Base-by-base conservation (phyloP, 2,797 vertebrate species). In the Microctenopoma steveboyesi region DNA sequence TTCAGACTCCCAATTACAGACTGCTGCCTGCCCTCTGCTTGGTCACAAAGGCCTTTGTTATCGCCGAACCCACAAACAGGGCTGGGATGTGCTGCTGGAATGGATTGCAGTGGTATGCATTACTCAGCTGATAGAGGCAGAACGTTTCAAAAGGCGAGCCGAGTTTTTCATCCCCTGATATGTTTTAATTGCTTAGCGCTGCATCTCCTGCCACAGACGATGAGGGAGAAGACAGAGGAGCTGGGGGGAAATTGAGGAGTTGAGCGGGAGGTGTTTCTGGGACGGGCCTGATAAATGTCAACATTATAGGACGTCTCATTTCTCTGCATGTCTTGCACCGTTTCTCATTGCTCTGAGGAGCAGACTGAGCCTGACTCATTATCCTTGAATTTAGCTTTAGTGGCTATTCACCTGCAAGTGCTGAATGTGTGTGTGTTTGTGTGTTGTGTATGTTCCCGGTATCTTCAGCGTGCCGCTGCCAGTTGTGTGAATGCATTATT, bases 1-100 rank as follows among this genome's bases (percentile, higher is more conserved):
- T 89, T 89, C 86, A 88, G 86, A 85, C 85, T 91, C 71, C 88
- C 89, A 91, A 89, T 93, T 92, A 93, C 89, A 84, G 85, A 66
- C 73, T 76, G 72, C 87, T 69, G 87, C 80, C 86, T 87, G 88
- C 74, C 81, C 84, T 89, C 72, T 60, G 84, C 81, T 83, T 69
- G 83, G 76, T 78, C 88, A 91, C 88, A 92, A 88, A 92, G 87
- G 87, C 86, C 85, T 90, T 92, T 93, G 88, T 93, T 92, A 93
- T 94, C 90, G 35, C 72, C 42, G 76, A 79, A 75, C 73, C 76
- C 90, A 91, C 86, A 93, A 92, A 92, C 85, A 88, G 76, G 70
- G 84, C 52, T 61, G 62, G 82, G 63, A 82, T 75, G 73, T 64
- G 81, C 88, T 78, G 84, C 81, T 76, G 77, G 87, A 85, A 86